Conservation (phyloP, 2,888 invertebrate species). For the Adineta ricciae region DNA sequence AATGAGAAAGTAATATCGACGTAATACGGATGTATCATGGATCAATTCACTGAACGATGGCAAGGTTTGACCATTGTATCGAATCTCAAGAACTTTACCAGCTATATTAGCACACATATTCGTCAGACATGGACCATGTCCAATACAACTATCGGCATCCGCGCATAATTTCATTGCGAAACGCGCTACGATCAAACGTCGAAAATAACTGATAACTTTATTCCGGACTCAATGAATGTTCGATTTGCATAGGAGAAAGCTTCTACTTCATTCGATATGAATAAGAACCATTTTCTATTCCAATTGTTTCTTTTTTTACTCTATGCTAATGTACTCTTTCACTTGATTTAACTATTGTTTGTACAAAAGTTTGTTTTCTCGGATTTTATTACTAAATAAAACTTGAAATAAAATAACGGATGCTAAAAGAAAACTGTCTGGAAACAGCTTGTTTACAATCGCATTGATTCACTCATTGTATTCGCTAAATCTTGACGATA, state of each 20-base stretch:
- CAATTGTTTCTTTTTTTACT: no score
- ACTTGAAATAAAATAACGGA: not conserved
- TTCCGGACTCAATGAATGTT: not conserved
- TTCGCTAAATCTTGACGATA: not conserved
- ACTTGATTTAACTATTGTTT: not conserved
- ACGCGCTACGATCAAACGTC: no score
- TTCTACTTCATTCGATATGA: no score
- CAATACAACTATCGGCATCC: not conserved
- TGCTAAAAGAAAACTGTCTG: not conserved
- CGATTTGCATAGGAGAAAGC: not conserved
- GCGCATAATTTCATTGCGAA: not conserved
- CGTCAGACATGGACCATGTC: not conserved
- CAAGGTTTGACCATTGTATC: not conserved
- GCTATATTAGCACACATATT: not conserved
- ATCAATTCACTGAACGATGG: not conserved
- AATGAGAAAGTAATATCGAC: not conserved
- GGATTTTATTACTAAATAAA: not conserved
- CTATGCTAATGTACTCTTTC: not conserved
- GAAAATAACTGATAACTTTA: no score
- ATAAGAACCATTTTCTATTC: no score
- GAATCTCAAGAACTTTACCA: not conserved
- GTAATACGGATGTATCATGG: not conserved
- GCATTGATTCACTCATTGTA: slow-evolving; percentile 6
- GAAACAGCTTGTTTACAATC: not conserved
- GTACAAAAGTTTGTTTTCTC: not conserved